Conservation (phyloP, 2,113 vertebrate genomes). For the Malurus cyaneus region DNA sequence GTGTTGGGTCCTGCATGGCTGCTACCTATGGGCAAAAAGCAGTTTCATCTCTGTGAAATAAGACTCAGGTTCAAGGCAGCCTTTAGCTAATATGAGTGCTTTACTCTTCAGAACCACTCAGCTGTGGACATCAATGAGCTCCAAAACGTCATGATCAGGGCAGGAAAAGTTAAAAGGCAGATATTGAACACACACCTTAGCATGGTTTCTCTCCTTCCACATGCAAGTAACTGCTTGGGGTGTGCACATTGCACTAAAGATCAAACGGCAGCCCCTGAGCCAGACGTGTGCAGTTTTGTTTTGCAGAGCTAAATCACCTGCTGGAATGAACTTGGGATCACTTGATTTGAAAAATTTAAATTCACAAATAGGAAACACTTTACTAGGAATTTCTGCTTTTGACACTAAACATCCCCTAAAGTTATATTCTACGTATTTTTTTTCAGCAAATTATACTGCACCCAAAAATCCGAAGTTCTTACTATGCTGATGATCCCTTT, state of each 20-base stretch:
- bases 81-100: neutral
- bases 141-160: neutral
- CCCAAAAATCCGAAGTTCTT: neutral
- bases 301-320: neutral
- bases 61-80: neutral
- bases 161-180: neutral
- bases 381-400: neutral
- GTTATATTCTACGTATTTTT: neutral
- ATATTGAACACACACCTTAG: neutral
- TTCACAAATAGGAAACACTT: neutral
- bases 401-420: neutral
- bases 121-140: neutral
- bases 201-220: neutral
- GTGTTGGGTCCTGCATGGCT: neutral
- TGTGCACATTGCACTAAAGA: neutral
- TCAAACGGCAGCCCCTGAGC: neutral
- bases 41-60: neutral
- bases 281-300: neutral
- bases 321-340: neutral
- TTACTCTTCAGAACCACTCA: neutral
- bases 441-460: neutral
- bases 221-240: neutral
- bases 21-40: neutral
- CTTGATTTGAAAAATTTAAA: neutral
- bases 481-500: neutral